Base-by-base conservation (phyloP, 2,797 vertebrate species). In the Catostomus latipinnis region DNA sequence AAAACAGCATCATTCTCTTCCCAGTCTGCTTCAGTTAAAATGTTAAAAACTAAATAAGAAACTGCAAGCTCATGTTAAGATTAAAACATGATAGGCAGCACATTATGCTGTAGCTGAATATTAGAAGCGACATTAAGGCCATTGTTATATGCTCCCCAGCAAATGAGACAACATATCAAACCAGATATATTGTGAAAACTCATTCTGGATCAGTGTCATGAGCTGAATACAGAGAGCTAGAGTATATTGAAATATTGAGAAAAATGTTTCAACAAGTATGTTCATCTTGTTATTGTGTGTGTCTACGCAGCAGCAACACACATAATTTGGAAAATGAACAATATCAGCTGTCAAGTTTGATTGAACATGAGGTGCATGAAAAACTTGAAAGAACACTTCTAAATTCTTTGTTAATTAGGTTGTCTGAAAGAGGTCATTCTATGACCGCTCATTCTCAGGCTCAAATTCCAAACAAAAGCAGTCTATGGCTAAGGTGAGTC, bases 21-120 rank as follows among this genome's bases (percentile, higher is more conserved):
- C 83, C 81, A 81, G 65, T 71, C 85, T 80, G 78, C 83, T 72
- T 74, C 0, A 58, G 85, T 84, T 84, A 81, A 78, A 78, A 46
- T 57, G 67, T 72, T 73, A 78, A 75, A 58, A 45, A 54, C 57
- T 49, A 11, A 65, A 14, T 13, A 65, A 62, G 5, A 80, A 52
- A 16, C 2, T 62, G 68, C 76, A 63, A 71, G 76, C 57, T 63
- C 48, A 62, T 13, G 16, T 22, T 48, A 8, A 22, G 49, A 54
- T 71, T 65, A 66, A 80, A 73, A 57, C 14, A 63, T 34, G 11
- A 62, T 61, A 12, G 11, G n/a, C 65, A 49, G 65, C 14, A 45
- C 65, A 68, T 50, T 52, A 68, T 1, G 48, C 48, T 46, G 43
- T n/a, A 65, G 62, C 62, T 65, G 13, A 48, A 48, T 65, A 68